Conservation (phyloP, 2,888 invertebrate species). For the Torymus auratus region DNA sequence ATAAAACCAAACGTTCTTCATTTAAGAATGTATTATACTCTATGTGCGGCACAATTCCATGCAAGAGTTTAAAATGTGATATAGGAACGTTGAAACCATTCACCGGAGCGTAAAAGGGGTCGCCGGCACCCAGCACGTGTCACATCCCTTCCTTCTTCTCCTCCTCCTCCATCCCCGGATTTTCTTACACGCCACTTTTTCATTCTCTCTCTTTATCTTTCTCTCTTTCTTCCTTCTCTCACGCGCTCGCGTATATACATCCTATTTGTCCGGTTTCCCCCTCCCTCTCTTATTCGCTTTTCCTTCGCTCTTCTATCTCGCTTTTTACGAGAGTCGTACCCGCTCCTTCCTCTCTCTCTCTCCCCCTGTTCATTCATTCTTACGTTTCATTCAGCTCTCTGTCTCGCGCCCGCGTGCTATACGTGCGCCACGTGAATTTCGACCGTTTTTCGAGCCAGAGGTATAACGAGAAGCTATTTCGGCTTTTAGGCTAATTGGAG, state of each 20-base stretch:
- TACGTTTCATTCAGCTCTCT: conserved; percentile 42
- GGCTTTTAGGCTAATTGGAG: conserved; percentile 5
- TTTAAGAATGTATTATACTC: too few species aligned
- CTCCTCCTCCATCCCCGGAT: not conserved
- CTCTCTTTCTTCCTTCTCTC: not conserved
- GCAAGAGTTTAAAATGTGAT: too few species aligned
- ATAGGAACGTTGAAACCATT: too few species aligned
- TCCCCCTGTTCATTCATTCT: conserved; percentile 49
- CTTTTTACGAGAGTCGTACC: conserved; percentile 48
- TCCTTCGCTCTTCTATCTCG: conserved; percentile 42
- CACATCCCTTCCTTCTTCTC: not conserved
- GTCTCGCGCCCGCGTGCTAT: too few species aligned
- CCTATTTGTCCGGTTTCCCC: conserved; percentile 20
- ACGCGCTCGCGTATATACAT: not conserved
- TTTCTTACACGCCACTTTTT: not conserved
- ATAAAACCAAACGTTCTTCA: too few species aligned
- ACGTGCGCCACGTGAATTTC: not conserved
- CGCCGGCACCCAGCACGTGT: too few species aligned
- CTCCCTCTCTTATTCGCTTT: conserved; percentile 39
- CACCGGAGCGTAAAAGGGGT: too few species aligned
- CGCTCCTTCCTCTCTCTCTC: not conserved
- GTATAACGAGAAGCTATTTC: not conserved
- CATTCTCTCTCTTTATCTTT: not conserved
- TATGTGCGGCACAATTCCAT: too few species aligned
- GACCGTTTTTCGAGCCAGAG: conserved; percentile 10